These are phyloP conservation scores for Synergus laeviventris DNA, from an alignment of 2,888 invertebrate species.

Conservation along the genomic window DNA sequence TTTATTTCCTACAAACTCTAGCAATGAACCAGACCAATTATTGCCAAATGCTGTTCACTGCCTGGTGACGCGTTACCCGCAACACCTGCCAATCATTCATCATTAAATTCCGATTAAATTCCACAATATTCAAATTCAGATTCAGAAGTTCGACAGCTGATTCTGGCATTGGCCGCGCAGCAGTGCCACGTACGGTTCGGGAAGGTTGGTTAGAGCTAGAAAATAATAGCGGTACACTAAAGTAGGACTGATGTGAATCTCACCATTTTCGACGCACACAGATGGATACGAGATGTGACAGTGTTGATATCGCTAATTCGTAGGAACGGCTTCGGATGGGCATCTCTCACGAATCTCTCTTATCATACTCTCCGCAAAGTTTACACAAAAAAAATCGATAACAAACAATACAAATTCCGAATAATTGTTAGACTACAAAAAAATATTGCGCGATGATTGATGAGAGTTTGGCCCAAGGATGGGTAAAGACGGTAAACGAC, in stretches of 20 bases:
- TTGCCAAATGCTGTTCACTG: slow-evolving; percentile 70
- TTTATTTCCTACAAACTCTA: slow-evolving; percentile 62
- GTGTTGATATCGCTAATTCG: slow-evolving; percentile 73
- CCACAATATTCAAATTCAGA: slow-evolving; percentile 62
- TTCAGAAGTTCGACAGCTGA: slow-evolving; percentile 68
- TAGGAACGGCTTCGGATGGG: slow-evolving; percentile 55
- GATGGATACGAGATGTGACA: slow-evolving; percentile 75
- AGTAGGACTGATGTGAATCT: slow-evolving; percentile 74
- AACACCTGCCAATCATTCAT: slow-evolving; percentile 73
- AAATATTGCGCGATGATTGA: slow-evolving; percentile 51
- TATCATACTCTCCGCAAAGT: neutral
- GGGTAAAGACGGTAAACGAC: slow-evolving; percentile 67
- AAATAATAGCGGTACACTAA: slow-evolving; percentile 71
- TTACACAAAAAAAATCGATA: neutral
- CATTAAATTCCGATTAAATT: slow-evolving; percentile 64
- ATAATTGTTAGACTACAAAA: neutral
- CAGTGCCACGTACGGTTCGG: slow-evolving; percentile 70
- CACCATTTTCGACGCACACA: slow-evolving; percentile 75
- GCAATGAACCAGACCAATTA: slow-evolving; percentile 69
- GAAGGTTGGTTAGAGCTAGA: slow-evolving; percentile 74
- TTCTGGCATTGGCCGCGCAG: slow-evolving; percentile 69
- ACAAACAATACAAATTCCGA: neutral
- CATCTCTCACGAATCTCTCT: slow-evolving; percentile 62
- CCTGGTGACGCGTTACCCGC: slow-evolving; percentile 69
- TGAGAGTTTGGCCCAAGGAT: slow-evolving; percentile 65